phyloP scores from a whole-genome alignment of 1,140 invertebrate species.

The Homalodisca vitripennis region DNA sequence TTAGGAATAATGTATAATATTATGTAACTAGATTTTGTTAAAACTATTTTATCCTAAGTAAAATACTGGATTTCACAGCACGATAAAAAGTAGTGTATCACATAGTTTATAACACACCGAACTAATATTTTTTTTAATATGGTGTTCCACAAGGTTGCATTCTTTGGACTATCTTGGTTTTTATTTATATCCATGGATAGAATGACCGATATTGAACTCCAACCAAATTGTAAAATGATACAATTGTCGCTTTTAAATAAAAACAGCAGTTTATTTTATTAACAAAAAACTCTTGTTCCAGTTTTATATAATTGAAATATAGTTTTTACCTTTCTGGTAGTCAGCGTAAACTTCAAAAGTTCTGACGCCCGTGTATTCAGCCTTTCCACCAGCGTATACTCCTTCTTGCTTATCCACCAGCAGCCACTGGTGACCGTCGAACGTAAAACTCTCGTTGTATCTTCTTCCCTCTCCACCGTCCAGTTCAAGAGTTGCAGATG shows the following conservation, averaged over 20 bases:
- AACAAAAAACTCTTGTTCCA: background rate
- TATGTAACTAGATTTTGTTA: too few relatives aligned
- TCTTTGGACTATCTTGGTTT: too few relatives aligned
- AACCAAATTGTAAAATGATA: background rate
- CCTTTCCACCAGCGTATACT: conserved; percentile 92
- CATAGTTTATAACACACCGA: too few relatives aligned
- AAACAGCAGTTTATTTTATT: background rate
- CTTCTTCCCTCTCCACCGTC: conserved; percentile 94
- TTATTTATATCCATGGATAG: too few relatives aligned
- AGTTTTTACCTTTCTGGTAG: conserved; percentile 85
- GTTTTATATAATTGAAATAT: conserved; percentile 12
- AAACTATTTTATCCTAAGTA: too few relatives aligned
- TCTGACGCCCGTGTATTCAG: conserved; percentile 88
- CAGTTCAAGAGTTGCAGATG: conserved; percentile 88
- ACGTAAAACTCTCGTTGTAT: conserved; percentile 92
- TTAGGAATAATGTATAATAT: too few relatives aligned
- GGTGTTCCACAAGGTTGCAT: too few relatives aligned
- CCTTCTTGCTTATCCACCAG: conserved; percentile 92
- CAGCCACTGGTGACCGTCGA: conserved; percentile 88
- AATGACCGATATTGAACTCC: too few relatives aligned
- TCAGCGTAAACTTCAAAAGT: conserved; percentile 95
- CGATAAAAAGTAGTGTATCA: too few relatives aligned
- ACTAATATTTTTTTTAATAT: too few relatives aligned
- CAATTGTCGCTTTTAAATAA: background rate
- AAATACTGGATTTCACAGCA: too few relatives aligned